Evolutionary conservation across 2,888 invertebrate species (phyloP).

Genomic region (Anthrax anthrax): DNA sequence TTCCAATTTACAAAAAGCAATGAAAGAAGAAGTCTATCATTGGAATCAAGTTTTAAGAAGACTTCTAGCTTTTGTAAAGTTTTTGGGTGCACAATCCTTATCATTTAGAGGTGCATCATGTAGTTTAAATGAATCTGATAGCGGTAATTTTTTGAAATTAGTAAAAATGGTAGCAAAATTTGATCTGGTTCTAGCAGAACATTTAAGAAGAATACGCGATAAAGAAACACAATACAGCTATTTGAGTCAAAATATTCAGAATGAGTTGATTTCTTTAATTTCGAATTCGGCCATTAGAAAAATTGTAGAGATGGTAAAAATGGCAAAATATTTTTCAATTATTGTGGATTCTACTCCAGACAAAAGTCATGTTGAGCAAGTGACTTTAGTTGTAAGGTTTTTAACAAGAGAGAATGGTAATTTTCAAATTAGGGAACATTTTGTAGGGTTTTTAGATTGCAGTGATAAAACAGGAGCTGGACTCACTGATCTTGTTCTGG

Average conservation of each 20-base stretch:
- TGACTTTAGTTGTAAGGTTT: not conserved
- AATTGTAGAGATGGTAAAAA: not conserved
- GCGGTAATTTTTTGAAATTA: conserved; percentile 8
- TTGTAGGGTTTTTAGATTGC: too few relatives aligned
- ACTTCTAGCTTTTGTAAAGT: not conserved
- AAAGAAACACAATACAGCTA: not conserved
- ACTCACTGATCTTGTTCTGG: too few relatives aligned
- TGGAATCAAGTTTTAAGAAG: not conserved
- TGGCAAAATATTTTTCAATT: conserved; percentile 1
- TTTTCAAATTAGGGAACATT: too few relatives aligned
- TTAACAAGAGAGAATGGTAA: not conserved
- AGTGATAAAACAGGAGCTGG: too few relatives aligned
- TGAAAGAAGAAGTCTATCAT: not conserved
- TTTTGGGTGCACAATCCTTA: not conserved
- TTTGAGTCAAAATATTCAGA: too few relatives aligned
- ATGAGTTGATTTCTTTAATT: too few relatives aligned
- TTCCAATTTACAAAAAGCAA: too few relatives aligned
- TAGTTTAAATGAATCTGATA: conserved; percentile 2
- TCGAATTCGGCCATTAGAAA: too few relatives aligned
- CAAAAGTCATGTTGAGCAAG: not conserved
- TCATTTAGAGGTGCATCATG: conserved; percentile 5
- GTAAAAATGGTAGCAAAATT: conserved; percentile 7
- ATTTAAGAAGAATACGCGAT: not conserved
- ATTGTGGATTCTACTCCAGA: conserved; percentile 1
- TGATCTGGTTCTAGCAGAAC: not conserved